These are phyloP conservation scores for Nematostella vectensis DNA, from an alignment of 92 coral and sea anemone genomes.

Conservation along the genomic window DNA sequence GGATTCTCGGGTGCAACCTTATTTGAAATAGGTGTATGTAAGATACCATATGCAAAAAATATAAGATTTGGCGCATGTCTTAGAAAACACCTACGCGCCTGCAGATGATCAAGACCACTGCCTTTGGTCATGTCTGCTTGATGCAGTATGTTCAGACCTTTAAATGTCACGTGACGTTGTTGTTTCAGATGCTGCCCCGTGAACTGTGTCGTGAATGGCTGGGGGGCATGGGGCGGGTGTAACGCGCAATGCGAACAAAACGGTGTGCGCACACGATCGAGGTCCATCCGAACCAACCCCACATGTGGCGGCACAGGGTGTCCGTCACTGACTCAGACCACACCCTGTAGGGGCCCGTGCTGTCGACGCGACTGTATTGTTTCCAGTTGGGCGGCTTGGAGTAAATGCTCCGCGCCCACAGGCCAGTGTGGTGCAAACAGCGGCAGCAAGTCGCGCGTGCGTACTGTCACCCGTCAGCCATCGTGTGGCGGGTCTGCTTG, in stretches of 20 bases:
- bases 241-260: conserved; percentile 53
- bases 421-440: conserved; percentile 39
- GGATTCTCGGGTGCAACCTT: too few relatives aligned
- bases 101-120: too few relatives aligned
- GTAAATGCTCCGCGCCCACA: conserved; percentile 46
- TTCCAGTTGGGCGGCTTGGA: conserved; percentile 62
- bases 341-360: conserved; percentile 64
- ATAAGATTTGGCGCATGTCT: too few relatives aligned
- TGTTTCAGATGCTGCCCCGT: conserved; percentile 74
- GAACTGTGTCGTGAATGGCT: conserved; percentile 47
- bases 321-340: conserved; percentile 43
- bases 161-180: too few relatives aligned
- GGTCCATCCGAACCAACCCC: conserved; percentile 33
- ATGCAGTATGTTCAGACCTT: too few relatives aligned
- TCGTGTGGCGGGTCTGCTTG: conserved; percentile 59
- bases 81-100: too few relatives aligned
- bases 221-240: conserved; percentile 68
- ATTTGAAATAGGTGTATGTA: too few relatives aligned
- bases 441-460: conserved; percentile 39
- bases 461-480: conserved; percentile 32
- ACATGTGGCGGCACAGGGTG: conserved; percentile 57
- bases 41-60: too few relatives aligned
- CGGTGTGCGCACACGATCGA: conserved; percentile 41
- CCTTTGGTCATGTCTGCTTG: too few relatives aligned
- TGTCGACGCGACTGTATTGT: conserved; percentile 55